Evolutionary conservation across 2,888 invertebrate genomes (phyloP), one percentile per base, ranked within the genome.

Genomic region (Chrysomela aeneicollis): DNA sequence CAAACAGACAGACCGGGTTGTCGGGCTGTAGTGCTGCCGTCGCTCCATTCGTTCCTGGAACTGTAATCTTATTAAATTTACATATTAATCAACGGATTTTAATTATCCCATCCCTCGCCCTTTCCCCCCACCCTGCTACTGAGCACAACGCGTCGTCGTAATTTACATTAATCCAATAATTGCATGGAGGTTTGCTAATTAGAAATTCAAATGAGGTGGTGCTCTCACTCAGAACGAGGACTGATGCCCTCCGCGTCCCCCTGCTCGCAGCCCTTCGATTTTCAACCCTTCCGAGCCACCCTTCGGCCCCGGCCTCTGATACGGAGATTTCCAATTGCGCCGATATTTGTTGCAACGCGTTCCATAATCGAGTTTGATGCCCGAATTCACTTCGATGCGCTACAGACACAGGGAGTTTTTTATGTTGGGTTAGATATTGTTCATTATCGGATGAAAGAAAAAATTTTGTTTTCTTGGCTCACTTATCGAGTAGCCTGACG

Each of bases 71-170:
- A 94, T 94, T 93, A 94, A 93, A 94, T 94, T 94, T 94, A 93
- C 93, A 94, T 94, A 94, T 94, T 94, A 94, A 94, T 94, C 93
- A 94, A 93, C 92, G 92, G 93, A 93, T 94, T 94, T 93, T 94
- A 94, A 94, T 94, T 94, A 93, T 93, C 90, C 91, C 90, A 88
- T 85, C 69, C 68, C 68, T 65, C 86, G 86, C 84, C 84, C 85
- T 74, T 69, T 77, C 78, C 76, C 77, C 71, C 79, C 72, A 76
- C 76, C 81, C 77, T 88, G 70, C 70, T 72, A 70, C 72, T 71
- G 72, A 75, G 75, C 75, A 75, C 74, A 75, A 75, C 75, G 75
- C 90, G 89, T 90, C 91, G 91, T 72, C 75, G 75, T 75, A 75
- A 75, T 75, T 75, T 92, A 92, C 92, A 92, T 92, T 92, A 92